Base-by-base conservation (phyloP, 2,888 invertebrate species). In the Trichopria drosophilae region DNA sequence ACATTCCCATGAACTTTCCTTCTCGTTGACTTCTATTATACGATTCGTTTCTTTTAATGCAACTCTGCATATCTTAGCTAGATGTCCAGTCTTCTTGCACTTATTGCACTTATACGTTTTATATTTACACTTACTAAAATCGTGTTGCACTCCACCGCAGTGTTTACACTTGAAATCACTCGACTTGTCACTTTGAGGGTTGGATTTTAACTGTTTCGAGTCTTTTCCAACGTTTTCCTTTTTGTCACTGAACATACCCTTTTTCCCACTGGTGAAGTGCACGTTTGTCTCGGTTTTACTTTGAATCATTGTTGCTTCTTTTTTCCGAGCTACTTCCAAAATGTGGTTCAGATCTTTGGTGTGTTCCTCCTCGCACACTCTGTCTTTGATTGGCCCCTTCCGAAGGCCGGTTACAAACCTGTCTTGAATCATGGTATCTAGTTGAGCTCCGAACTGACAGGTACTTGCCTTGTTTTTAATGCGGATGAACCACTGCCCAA, bases 401-500 rank as follows among this genome's bases (percentile, higher is more conserved):
- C 24, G 24, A 2, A 62, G 42, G 10, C 60, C 60, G 0, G 61
- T 60, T 1, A 59, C 54, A 40, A 63, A 65, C 42, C 57, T 59
- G 43, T 68, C 65, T 47, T 59, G 62, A 37, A 64, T 58, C 57
- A 47, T 56, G 51, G 61, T 49, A 3, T 60, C 53, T 13, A 61
- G 49, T 13, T 47, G 34, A 5, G 54, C 46, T 1, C 60, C 60
- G 29, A 61, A 64, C 32, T 56, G 55, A 13, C 61, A 61, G 1
- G 40, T 34, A 6, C 20, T 24, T 2, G 60, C 39, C 20, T 58
- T 41, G 58, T 53, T 63, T 62, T 69, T 65, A 57, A 70, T 49
- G 56, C 67, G 40, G 57, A 59, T 61, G 62, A 67, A 64, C 61
- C 60, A 61, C 1, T 57, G 35, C 6, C 52, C 41, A 0, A 64